These are phyloP conservation scores for Parascotia fuliginaria DNA, from an alignment of 2,888 invertebrate genomes.

Conservation along the genomic window DNA sequence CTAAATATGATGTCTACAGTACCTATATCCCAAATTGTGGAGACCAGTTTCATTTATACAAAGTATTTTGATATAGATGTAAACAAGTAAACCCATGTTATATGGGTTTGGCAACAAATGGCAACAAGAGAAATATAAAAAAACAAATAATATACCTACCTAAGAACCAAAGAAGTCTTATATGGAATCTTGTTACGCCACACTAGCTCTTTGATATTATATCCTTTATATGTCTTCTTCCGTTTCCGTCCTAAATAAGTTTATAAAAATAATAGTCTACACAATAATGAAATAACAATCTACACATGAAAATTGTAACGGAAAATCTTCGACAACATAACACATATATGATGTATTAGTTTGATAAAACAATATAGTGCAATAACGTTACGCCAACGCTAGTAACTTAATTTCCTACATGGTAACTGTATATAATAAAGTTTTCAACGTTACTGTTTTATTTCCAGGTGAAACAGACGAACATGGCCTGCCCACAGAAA, in stretches of 20 bases:
- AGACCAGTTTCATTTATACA: too few relatives aligned
- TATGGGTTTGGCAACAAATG: too few relatives aligned
- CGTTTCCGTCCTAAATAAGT: conserved; percentile 8
- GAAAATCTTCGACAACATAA: conserved; percentile 7
- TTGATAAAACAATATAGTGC: conserved; percentile 28
- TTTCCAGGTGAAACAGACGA: conserved; percentile 89
- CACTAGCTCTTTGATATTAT: background rate
- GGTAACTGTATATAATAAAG: background rate
- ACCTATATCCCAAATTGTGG: too few relatives aligned
- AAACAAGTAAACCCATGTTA: too few relatives aligned
- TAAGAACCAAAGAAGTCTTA: background rate
- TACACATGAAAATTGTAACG: conserved; percentile 6
- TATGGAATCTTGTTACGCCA: background rate
- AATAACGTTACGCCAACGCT: conserved; percentile 12
- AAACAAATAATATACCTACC: too few relatives aligned
- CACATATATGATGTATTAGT: conserved; percentile 3
- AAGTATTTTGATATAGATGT: too few relatives aligned
- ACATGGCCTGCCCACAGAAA: conserved; percentile 87
- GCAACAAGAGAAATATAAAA: too few relatives aligned
- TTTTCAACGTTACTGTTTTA: conserved; percentile 30
- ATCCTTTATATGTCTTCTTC: conserved; percentile 21
- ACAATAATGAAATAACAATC: conserved; percentile 13
- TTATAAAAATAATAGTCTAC: conserved; percentile 10
- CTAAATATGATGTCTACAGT: too few relatives aligned
- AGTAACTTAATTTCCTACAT: conserved; percentile 21